A percentile compares a stretch with the other conserved stretches of the same genome.
These are phyloP conservation scores for Siderastrea radians DNA, from an alignment of 92 coral and sea anemone genomes.

Conservation along the genomic window DNA sequence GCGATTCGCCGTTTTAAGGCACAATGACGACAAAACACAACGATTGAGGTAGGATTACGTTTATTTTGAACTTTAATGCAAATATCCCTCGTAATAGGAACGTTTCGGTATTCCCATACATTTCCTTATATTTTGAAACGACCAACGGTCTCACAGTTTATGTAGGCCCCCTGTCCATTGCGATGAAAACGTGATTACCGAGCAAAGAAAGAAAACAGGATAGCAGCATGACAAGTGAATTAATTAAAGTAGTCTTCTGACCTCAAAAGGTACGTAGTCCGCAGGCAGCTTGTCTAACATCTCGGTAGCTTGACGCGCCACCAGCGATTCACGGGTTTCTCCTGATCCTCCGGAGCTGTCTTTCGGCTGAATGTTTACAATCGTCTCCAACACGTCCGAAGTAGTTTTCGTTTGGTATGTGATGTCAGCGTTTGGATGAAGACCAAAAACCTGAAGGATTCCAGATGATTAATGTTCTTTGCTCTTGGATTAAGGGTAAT, in stretches of 20 bases:
- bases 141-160: no score
- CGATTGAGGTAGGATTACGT: no score
- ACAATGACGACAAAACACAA: no score
- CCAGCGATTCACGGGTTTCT: conserved; percentile 96
- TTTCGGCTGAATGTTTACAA: conserved; percentile 97
- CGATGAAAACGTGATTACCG: no score
- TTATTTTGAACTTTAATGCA: no score
- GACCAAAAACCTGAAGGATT: conserved; percentile 87
- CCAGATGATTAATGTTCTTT: not conserved
- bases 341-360: conserved; percentile 99
- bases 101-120: no score
- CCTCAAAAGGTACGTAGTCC: conserved; percentile 98
- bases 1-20: no score
- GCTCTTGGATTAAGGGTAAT: not conserved
- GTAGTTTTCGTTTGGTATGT: conserved; percentile 99
- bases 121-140: no score
- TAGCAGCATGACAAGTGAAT: not conserved
- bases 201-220: not conserved
- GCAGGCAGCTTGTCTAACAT: conserved; percentile 97
- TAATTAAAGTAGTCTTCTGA: conserved; percentile 4
- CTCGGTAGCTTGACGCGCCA: conserved; percentile 93
- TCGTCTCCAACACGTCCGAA: conserved; percentile 94
- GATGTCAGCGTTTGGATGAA: conserved; percentile 97
- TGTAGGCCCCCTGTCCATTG: not conserved
- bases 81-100: no score